These are phyloP conservation scores for Diachasmimorpha longicaudata DNA, from an alignment of 1,140 invertebrate species.

Conservation along the genomic window DNA sequence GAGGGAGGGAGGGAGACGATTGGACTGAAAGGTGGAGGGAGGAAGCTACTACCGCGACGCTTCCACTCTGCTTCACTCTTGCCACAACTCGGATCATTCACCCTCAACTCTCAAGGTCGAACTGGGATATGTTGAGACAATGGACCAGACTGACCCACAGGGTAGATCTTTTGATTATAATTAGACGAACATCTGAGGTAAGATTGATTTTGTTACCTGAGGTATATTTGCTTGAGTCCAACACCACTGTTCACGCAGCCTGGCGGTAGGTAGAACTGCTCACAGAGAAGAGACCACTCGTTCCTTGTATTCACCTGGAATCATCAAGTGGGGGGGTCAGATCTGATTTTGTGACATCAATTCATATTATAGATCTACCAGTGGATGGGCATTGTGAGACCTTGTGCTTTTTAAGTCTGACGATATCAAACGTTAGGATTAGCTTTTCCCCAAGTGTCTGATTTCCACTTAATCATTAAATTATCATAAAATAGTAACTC, in stretches of 20 bases:
- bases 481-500: too few relatives aligned
- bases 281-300: constrained; percentile 82
- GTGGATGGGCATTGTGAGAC: too few relatives aligned
- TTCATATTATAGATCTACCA: too few relatives aligned
- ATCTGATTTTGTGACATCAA: background rate
- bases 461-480: too few relatives aligned
- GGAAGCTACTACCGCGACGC: constrained; percentile 12
- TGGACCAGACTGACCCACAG: background rate
- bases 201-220: constrained; percentile 69
- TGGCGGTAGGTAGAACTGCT: constrained; percentile 77
- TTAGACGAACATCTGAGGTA: background rate
- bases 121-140: background rate
- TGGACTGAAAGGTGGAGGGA: constrained; percentile 31
- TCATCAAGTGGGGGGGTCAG: constrained; percentile 19
- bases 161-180: background rate
- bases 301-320: constrained; percentile 83
- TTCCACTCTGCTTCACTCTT: constrained; percentile 11
- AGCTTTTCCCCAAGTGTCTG: too few relatives aligned
- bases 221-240: constrained; percentile 87
- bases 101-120: constrained; percentile 23
- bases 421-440: too few relatives aligned
- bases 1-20: constrained; percentile 31
- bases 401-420: too few relatives aligned
- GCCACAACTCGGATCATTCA: constrained; percentile 20
- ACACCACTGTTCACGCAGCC: constrained; percentile 87